Percentiles rank a stretch among this genome's conserved stretches.
Conservation (phyloP, 2,797 vertebrate genomes). For the Smutsia temminckii region DNA sequence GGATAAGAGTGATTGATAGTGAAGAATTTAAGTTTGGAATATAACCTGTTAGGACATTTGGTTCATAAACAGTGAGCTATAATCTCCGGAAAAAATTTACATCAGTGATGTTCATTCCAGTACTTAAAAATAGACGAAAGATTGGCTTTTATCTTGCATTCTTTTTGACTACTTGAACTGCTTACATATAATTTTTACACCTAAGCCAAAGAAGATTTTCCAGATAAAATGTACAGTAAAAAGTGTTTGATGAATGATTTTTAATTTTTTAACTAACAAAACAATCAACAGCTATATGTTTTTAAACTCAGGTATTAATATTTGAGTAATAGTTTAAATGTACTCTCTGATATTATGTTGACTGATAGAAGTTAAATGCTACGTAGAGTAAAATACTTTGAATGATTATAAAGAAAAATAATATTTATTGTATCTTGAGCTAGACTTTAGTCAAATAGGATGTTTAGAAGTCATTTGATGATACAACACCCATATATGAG, state of each 20-base stretch:
- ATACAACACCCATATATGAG: background rate
- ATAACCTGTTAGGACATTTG: background rate
- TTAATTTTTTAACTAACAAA: background rate
- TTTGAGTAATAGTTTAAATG: background rate
- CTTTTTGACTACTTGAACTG: background rate
- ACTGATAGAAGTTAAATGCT: background rate
- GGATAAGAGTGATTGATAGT: background rate
- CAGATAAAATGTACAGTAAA: background rate
- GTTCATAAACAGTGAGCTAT: background rate
- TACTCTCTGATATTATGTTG: background rate
- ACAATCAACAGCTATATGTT: background rate
- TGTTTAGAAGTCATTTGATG: background rate
- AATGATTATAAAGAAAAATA: background rate
- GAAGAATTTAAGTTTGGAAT: conserved; percentile 5
- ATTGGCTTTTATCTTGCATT: background rate
- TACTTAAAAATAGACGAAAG: conserved; percentile 34
- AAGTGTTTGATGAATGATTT: background rate
- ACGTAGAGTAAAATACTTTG: background rate
- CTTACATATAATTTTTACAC: background rate
- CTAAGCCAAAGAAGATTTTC: background rate
- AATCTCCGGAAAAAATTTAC: background rate
- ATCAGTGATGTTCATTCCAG: background rate
- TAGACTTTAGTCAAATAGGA: background rate
- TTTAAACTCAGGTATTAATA: background rate
- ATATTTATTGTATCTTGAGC: background rate